A percentile compares a stretch with the other conserved stretches of the same genome.
phyloP scores from a whole-genome alignment of 2,888 invertebrate species.

The Eretmocerus hayati region DNA sequence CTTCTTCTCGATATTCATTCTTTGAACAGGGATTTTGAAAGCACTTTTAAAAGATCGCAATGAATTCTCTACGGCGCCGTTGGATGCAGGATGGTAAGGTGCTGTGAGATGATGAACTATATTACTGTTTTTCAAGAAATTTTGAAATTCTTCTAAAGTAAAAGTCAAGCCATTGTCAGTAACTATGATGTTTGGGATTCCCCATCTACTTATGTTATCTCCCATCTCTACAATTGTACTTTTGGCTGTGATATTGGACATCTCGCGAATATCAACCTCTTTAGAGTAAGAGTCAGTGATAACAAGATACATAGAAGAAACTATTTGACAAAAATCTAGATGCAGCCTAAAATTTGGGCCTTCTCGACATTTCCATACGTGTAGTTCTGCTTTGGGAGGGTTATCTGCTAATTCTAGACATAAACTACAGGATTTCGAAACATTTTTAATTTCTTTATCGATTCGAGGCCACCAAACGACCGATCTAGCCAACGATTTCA shows the following conservation, averaged over 20 bases:
- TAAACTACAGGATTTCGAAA: constrained; percentile 9
- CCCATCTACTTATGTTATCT: neutral
- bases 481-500: constrained; percentile 25
- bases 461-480: constrained; percentile 25
- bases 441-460: constrained; percentile 18
- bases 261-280: neutral
- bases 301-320: neutral
- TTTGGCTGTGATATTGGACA: neutral
- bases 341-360: constrained; percentile 16
- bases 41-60: neutral
- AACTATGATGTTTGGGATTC: neutral
- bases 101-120: neutral
- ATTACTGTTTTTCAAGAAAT: neutral
- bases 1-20: too few relatives aligned
- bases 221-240: neutral
- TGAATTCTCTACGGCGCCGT: neutral
- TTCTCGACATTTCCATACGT: constrained; percentile 19
- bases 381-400: constrained; percentile 13
- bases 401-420: constrained; percentile 14
- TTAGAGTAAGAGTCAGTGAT: neutral
- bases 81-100: neutral
- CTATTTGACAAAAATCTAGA: constrained; percentile 19
- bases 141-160: neutral
- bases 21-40: neutral
- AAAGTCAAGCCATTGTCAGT: neutral